Base-by-base conservation (phyloP, 2,888 invertebrate genomes). In the Sphaerophoria rueppellii region DNA sequence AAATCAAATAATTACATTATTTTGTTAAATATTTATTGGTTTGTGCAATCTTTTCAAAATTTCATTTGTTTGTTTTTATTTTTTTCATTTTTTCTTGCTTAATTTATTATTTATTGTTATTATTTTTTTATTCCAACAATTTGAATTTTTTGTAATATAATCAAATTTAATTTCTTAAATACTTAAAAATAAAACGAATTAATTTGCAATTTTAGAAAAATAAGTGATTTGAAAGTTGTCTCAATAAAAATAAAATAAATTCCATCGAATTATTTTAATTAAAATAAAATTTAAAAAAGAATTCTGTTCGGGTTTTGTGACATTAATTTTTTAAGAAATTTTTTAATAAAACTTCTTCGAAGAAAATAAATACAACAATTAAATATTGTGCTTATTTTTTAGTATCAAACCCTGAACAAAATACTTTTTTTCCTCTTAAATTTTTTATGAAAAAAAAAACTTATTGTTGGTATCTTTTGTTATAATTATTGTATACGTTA, bases 11-110 rank as follows among this genome's bases (percentile, higher is more conserved):
- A 60, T 46, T 35, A 37, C 16, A 69, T 81, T 63, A 50, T 81
- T 40, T 40, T 85, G 85, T 85, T 77, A 65, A 85, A 81, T 85
- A 85, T 85, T 85, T 85, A 85, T 85, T 85, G 80, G 80, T 80
- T 85, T 73, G 85, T 85, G 85, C 85, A 85, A 85, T 80, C 77
- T 80, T 80, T 52, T 80, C 80, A 81, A 85, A 85, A 80, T 85
- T 83, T 32, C 14, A 52, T 69, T 80, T 82, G 52, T 73, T 63
- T 43, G 43, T 43, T 43, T 43, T 9, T 4, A 2, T 57, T 46
- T 52, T 57, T 57, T 61, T 32, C 43, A 54, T 63, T 7, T 14
- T 14, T 11, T 32, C 40, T 14, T 48, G 37, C 40, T 60, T 82
- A 61, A 85, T 85, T 85, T 80, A 80, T 80, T 85, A 73, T 80